Conservation (phyloP, 1,140 invertebrate genomes). For the Drusus annulatus region DNA sequence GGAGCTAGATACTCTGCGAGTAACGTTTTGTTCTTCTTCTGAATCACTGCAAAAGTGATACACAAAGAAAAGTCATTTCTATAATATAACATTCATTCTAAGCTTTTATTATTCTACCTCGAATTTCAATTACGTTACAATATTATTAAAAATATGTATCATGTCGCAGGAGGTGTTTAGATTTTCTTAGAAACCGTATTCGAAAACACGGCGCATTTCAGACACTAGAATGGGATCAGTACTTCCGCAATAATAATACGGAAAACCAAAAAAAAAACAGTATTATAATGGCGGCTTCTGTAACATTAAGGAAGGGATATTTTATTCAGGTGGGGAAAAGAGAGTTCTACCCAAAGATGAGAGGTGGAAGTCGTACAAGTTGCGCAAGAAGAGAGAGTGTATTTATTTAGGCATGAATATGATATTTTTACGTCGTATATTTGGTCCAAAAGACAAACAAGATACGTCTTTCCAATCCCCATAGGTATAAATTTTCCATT, state of each 20-base stretch:
- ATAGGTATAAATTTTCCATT: conserved; percentile 60
- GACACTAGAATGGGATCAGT: conserved; percentile 22
- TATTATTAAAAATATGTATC: neutral
- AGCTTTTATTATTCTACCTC: no score
- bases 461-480: conserved; percentile 59
- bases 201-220: neutral
- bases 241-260: conserved; percentile 32
- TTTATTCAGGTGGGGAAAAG: conserved; percentile 31
- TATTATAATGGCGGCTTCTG: conserved; percentile 36
- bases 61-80: no score
- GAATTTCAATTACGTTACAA: no score
- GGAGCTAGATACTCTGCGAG: no score
- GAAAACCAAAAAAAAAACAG: conserved; percentile 40
- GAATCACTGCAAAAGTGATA: no score
- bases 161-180: neutral
- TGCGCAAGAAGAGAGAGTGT: conserved; percentile 39
- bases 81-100: no score
- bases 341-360: conserved; percentile 7
- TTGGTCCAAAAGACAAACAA: conserved; percentile 60
- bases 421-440: conserved; percentile 59
- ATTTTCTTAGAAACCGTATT: neutral
- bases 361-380: conserved; percentile 43
- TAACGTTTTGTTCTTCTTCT: no score
- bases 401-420: conserved; percentile 60
- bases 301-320: conserved; percentile 37